These are phyloP conservation scores for Pogonognathellus flavescens DNA, from an alignment of 1,140 invertebrate genomes.

Conservation along the genomic window DNA sequence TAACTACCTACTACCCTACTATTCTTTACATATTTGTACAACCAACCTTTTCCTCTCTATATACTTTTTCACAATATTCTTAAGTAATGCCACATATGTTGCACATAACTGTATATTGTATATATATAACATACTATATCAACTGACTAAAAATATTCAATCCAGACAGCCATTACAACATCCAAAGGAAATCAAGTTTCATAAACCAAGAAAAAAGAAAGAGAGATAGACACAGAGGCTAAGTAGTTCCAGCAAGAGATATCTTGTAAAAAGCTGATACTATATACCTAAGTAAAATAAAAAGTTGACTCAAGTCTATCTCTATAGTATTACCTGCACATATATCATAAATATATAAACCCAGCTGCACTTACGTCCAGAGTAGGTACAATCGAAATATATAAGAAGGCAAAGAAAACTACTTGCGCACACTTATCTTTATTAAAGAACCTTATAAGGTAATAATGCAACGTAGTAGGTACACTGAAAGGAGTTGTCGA, in stretches of 20 bases:
- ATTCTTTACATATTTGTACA: background rate
- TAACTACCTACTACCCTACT: slow-evolving; percentile 15
- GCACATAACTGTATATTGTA: too few relatives aligned
- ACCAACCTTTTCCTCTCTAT: background rate
- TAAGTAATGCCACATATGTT: background rate
- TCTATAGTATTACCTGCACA: too few relatives aligned
- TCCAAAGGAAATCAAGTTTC: background rate
- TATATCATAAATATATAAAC: too few relatives aligned
- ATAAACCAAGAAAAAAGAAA: background rate
- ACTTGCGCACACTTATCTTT: background rate
- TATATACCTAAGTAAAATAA: slow-evolving; percentile 1
- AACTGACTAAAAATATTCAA: too few relatives aligned
- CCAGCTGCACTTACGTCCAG: background rate
- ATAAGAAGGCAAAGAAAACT: background rate
- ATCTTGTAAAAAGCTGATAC: background rate
- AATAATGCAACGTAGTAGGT: slow-evolving; percentile 1
- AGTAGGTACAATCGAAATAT: background rate
- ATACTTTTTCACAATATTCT: background rate
- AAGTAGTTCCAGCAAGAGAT: background rate
- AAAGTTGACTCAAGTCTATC: background rate
- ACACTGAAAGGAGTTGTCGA: slow-evolving; percentile 19
- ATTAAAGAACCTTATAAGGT: background rate
- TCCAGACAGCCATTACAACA: too few relatives aligned
- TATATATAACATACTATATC: too few relatives aligned
- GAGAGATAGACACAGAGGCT: slow-evolving; percentile 22